Conservation (phyloP, 2,888 invertebrate genomes). For the Hypomecis punctinalis region DNA sequence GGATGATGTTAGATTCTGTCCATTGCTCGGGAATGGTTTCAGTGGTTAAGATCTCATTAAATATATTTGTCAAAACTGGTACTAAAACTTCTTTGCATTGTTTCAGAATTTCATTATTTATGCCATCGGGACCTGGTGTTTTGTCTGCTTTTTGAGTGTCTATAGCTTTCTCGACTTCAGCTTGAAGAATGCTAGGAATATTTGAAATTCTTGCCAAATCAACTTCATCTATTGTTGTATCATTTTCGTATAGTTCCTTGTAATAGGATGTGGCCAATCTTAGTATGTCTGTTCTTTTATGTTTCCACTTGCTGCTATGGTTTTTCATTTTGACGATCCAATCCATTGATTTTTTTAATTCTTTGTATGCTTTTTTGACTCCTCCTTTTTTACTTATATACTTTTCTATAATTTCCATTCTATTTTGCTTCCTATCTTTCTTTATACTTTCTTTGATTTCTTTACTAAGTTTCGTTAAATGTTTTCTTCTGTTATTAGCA, state of each 20-base stretch:
- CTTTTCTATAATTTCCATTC: neutral
- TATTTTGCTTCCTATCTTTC: neutral
- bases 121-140: too few species aligned
- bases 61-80: too few species aligned
- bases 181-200: too few species aligned
- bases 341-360: neutral
- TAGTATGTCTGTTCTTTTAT: neutral
- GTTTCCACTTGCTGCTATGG: neutral
- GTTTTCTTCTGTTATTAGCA: neutral
- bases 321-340: constrained; percentile 12
- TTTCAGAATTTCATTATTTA: too few species aligned
- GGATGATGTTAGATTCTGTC: too few species aligned
- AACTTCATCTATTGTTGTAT: neutral
- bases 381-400: neutral
- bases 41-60: too few species aligned
- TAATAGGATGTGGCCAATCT: constrained; percentile 1
- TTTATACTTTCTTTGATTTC: neutral
- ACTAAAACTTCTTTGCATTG: too few species aligned
- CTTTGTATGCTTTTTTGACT: neutral
- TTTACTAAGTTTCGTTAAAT: constrained; percentile 2
- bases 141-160: too few species aligned
- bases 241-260: neutral
- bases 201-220: too few species aligned
- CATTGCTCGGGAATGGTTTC: too few species aligned
- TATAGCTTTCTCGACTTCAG: too few species aligned